A percentile compares a stretch with the other conserved stretches of the same genome.
These are phyloP conservation scores for Ammospiza caudacuta DNA, from an alignment of 2,113 vertebrate species.

Conservation along the genomic window DNA sequence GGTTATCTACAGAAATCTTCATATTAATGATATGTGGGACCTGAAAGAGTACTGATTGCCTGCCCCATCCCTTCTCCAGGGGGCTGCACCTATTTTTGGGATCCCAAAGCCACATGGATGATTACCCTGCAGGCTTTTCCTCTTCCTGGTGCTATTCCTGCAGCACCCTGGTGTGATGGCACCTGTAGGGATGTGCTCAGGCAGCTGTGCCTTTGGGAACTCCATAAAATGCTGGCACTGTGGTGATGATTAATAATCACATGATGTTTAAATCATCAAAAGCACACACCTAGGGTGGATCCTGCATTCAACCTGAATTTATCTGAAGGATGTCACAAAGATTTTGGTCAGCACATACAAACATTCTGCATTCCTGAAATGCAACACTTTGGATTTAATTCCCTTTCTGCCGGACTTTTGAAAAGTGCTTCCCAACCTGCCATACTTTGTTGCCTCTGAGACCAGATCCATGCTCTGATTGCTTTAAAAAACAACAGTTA, in stretches of 20 bases:
- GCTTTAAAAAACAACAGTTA: neutral
- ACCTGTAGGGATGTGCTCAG: conserved; percentile 14
- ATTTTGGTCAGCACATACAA: neutral
- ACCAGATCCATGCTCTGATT: neutral
- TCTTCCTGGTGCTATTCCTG: neutral
- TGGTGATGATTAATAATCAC: conserved; percentile 13
- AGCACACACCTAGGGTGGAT: neutral
- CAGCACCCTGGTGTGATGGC: neutral
- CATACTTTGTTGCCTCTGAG: neutral
- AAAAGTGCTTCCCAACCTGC: neutral
- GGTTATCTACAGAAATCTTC: neutral
- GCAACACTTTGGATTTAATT: neutral
- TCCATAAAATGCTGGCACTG: neutral
- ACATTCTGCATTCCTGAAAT: neutral
- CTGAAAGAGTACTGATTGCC: neutral
- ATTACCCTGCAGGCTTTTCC: neutral
- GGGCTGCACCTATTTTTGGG: neutral
- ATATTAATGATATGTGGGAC: neutral
- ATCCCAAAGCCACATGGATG: neutral
- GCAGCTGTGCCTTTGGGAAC: conserved; percentile 21
- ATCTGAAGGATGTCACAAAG: conserved; percentile 2
- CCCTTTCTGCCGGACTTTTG: neutral
- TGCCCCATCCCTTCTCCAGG: neutral
- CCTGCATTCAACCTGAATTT: neutral
- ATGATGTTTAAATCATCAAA: neutral